phyloP scores from a whole-genome alignment of 2,888 invertebrate species.

The Diadegma fenestrale region DNA sequence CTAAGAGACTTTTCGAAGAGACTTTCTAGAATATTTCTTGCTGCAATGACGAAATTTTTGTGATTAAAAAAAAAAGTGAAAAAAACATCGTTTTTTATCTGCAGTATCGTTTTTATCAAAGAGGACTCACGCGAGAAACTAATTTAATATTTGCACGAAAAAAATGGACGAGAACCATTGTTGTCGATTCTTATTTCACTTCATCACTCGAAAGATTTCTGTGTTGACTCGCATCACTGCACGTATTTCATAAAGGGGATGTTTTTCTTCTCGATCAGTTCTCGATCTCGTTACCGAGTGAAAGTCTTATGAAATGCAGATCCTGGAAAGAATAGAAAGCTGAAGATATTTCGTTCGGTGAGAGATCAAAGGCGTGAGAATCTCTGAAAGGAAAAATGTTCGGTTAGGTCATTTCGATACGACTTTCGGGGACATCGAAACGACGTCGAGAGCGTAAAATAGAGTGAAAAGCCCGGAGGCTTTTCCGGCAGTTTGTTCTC shows the following conservation, averaged over 20 bases:
- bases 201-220: too few species aligned
- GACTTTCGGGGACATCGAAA: conserved; percentile 26
- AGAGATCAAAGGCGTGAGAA: conserved; percentile 12
- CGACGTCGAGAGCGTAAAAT: conserved; percentile 11
- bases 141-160: background rate
- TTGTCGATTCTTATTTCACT: too few species aligned
- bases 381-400: background rate
- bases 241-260: background rate
- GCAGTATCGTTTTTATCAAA: too few species aligned
- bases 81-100: too few species aligned
- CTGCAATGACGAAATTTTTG: too few species aligned
- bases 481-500: conserved; percentile 25
- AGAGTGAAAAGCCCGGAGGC: conserved; percentile 16
- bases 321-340: background rate
- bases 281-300: background rate
- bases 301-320: background rate
- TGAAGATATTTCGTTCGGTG: background rate
- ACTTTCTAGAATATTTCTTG: too few species aligned
- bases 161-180: background rate
- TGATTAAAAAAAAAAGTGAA: too few species aligned
- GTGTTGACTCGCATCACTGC: too few species aligned
- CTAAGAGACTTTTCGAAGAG: too few species aligned
- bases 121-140: too few species aligned
- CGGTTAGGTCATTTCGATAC: conserved; percentile 27
- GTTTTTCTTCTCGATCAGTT: background rate